These are phyloP conservation scores for Myodes glareolus DNA, from an alignment of 2,113 vertebrate genomes.

Conservation along the genomic window DNA sequence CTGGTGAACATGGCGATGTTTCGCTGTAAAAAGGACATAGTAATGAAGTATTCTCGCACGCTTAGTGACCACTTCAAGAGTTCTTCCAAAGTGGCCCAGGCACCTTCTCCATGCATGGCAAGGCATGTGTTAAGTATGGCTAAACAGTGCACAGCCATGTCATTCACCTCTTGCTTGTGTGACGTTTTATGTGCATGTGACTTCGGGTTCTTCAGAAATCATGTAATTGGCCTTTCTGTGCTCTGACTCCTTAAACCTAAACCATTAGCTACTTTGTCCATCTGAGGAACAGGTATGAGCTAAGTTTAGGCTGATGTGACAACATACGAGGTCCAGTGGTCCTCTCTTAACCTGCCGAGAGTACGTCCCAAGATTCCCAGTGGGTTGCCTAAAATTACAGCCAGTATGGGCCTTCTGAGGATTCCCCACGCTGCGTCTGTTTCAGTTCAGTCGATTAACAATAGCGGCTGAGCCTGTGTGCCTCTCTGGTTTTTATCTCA, in stretches of 20 bases:
- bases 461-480: too few relatives aligned
- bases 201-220: not conserved
- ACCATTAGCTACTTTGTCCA: not conserved
- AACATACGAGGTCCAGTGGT: not conserved
- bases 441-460: too few relatives aligned
- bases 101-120: slow-evolving; percentile 86
- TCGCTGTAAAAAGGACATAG: slow-evolving; percentile 92
- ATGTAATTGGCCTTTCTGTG: not conserved
- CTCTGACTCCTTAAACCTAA: not conserved
- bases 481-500: too few relatives aligned
- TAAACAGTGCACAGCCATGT: not conserved
- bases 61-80: slow-evolving; percentile 94
- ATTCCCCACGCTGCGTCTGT: too few relatives aligned
- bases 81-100: slow-evolving; percentile 86
- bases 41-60: slow-evolving; percentile 93
- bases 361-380: not conserved
- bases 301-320: not conserved
- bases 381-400: not conserved
- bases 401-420: not conserved
- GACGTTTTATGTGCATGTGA: not conserved
- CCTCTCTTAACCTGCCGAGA: not conserved
- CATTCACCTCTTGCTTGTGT: not conserved
- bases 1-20: slow-evolving; percentile 97
- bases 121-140: slow-evolving; percentile 86
- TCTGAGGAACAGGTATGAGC: not conserved